A percentile compares a stretch with the other conserved stretches of the same genome.
Evolutionary conservation across 2,113 vertebrate genomes (phyloP).

Genomic region (Cairina moschata): DNA sequence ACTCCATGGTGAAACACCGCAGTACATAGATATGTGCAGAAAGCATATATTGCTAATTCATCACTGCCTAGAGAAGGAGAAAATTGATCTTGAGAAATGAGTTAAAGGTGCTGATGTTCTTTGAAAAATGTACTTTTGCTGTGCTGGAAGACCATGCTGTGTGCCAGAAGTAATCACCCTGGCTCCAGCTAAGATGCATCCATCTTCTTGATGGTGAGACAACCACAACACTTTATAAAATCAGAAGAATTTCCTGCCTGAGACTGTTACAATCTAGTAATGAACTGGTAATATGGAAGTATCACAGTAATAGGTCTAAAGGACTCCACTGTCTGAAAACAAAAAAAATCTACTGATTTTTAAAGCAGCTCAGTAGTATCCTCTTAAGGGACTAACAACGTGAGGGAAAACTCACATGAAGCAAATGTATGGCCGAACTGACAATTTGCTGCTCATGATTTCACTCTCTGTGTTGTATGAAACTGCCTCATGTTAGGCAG

Average conservation of each 20-base stretch:
- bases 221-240: background rate
- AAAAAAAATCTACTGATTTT: background rate
- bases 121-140: background rate
- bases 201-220: background rate
- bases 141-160: background rate
- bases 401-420: background rate
- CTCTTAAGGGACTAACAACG: background rate
- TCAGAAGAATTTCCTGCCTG: background rate
- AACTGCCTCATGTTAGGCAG: background rate
- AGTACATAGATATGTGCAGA: background rate
- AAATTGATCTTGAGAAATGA: background rate
- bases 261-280: background rate
- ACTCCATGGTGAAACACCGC: background rate
- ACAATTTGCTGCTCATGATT: background rate
- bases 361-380: background rate
- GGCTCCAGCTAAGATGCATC: background rate
- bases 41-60: background rate
- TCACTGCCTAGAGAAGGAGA: background rate
- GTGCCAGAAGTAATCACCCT: background rate
- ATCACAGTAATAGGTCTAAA: background rate
- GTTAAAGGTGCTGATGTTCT: background rate
- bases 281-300: background rate
- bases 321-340: background rate
- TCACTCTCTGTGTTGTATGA: background rate
- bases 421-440: background rate